Evolutionary conservation across 2,113 vertebrate species (phyloP), one percentile per base, ranked within the genome.

Genomic region (Brachirus orientalis): DNA sequence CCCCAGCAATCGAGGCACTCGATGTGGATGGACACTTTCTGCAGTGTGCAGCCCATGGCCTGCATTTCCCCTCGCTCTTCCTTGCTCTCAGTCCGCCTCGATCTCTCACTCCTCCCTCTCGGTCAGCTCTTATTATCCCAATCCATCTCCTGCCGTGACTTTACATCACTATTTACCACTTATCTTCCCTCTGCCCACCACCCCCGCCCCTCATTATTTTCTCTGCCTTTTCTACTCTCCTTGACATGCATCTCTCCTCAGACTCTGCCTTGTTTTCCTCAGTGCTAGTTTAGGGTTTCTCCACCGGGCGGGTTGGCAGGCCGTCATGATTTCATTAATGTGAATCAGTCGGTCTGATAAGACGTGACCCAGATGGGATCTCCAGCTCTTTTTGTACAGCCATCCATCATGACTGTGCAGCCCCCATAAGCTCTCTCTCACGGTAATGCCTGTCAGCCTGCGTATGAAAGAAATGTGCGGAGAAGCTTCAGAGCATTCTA

Each of bases 361-460:
- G 84, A 90, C 63, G 63, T 87, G 88, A 87, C 88, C 85, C 89
- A 89, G 85, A 91, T 88, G 86, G 82, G 78, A 82, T 86, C 75
- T 75, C 60, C 58, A 16, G 67, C 57, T 73, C 61, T 78, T 84
- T 80, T 85, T 73, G 77, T 75, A 72, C 71, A 70, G 64, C 79
- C 78, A 78, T 86, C 80, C 80, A 79, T 85, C 79, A 80, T 1
- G 14, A 57, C 67, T 54, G 50, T 50, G 56, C 46, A 73, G 64
- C 64, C 80, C 53, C 59, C 67, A 75, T 66, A 50, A 62, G 72
- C 69, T 63, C 74, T 68, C 48, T 14, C 69, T 71, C 72, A 56
- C 22, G 9, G 76, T 71, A 79, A 68, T 55, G 73, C 79, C 77
- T 79, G 79, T 72, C 82, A 77, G 64, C 51, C 53, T 28, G 47